Base-by-base conservation (phyloP, 2,797 vertebrate genomes). In the Sebastes dallii region DNA sequence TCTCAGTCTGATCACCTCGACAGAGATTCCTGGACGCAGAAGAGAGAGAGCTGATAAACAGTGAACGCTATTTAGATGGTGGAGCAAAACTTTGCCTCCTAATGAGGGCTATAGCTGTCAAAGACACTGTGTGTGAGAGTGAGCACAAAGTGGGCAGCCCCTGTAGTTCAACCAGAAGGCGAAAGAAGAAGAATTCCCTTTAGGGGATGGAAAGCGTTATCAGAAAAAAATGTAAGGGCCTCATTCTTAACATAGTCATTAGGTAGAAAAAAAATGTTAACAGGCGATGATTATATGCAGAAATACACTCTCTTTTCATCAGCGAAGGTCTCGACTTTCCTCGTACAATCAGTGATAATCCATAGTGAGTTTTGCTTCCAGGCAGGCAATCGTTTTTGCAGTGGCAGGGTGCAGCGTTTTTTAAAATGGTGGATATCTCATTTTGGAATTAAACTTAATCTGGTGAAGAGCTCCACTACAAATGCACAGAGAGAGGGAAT, bases 381-480 rank as follows among this genome's bases (percentile, higher is more conserved):
- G 87, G 65, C 78, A 52, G 54, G 70, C 50, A 75, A 86, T 86
- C 62, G 25, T 77, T 91, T 91, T 83, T 61, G 83, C 73, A 56
- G 55, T 20, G 64, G 75, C 8, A 16, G 67, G 29, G 27, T 42
- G 76, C 61, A 46, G 73, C 60, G 0, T 80, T 81, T 85, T 78
- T 77, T 77, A 61, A 83, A 89, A 88, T 81, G 85, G 70, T 81
- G 86, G 83, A 83, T 85, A 88, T 85, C 69, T 93, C 77, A 76
- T 83, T 89, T 86, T 86, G 77, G 81, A 91, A 90, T 90, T 81
- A 83, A 83, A 86, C 22, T 78, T 87, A 93, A 93, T 90, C 86
- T 88, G 84, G 83, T 64, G 84, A 65, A 86, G 85, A 82, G 79
- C 91, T 88, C 66, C 73, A 76, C 82, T 75, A 78, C 65, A 86